Evolutionary conservation across 2,888 invertebrate genomes (phyloP), one percentile per base, ranked within the genome.

Genomic region (Biston stratarius): DNA sequence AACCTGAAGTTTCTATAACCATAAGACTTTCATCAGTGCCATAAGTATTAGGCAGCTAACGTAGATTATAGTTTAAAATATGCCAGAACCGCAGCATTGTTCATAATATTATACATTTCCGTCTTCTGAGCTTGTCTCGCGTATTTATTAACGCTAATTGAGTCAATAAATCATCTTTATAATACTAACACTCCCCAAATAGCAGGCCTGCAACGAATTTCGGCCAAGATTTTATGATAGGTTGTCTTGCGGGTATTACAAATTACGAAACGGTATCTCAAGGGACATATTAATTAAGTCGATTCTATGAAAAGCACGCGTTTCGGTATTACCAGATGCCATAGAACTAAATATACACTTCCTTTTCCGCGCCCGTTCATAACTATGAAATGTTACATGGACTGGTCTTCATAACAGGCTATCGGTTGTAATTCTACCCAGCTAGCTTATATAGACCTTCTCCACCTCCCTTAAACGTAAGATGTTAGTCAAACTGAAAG

Each of bases 371-470:
- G 85, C 85, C 67, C 81, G 87, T 82, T 84, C 90, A 92, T 92
- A 92, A 89, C 92, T 92, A 90, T 88, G 91, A 92, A 91, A 91
- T 90, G 91, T 84, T 86, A 88, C 86, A 84, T 83, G 80, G 77
- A 77, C 85, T 85, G 86, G 81, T 82, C 84, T 88, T 88, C 88
- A 90, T 89, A 92, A 88, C 91, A 86, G 85, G 85, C 91, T 89
- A 90, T 92, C 87, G 89, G 83, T 79, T 86, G 86, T 87, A 85
- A 86, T 84, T 86, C 79, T 81, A 78, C 85, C 81, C 80, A 78
- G 77, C 92, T 88, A 88, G 59, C 70, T 62, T 83, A 77, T 60
- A n/a, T 53, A 77, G 91, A 87, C 48, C 88, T 77, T 44, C 82
- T 72, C 66, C 81, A 82, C 82, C 81, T 81, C 84, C 78, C 74